Conservation (phyloP, 2,888 invertebrate species). For the Stenchaetothrips biformis region DNA sequence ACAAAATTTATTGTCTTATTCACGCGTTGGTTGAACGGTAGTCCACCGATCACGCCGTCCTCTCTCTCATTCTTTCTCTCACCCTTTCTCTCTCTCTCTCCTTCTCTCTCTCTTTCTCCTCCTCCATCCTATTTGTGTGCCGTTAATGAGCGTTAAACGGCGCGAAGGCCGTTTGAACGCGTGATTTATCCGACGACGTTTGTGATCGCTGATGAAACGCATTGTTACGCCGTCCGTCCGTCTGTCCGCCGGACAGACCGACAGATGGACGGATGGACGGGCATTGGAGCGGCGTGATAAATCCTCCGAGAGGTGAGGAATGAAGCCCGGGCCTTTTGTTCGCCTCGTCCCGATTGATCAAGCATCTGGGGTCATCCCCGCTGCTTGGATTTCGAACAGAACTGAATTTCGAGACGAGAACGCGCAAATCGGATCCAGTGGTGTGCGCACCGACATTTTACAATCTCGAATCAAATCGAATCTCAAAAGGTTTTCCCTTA, state of each 20-base stretch:
- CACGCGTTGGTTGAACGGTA: too few relatives aligned
- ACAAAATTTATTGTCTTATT: too few relatives aligned
- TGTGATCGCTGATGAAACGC: conserved; percentile 19
- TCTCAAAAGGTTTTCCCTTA: too few relatives aligned
- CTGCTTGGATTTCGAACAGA: too few relatives aligned
- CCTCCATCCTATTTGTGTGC: neutral
- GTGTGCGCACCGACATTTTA: too few relatives aligned
- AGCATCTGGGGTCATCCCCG: neutral
- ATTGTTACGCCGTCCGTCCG: neutral
- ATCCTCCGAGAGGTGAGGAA: neutral
- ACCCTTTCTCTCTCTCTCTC: neutral
- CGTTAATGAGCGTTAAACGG: conserved; percentile 10
- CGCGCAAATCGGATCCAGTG: neutral
- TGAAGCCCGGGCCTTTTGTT: neutral
- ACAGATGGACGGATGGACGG: too few relatives aligned
- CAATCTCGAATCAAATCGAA: too few relatives aligned
- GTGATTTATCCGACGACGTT: conserved; percentile 2
- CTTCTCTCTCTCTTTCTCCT: neutral
- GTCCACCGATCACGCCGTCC: too few relatives aligned
- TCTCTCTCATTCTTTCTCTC: neutral
- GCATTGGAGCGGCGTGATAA: neutral
- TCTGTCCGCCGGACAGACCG: too few relatives aligned
- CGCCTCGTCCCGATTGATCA: neutral
- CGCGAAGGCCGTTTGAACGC: conserved; percentile 14
- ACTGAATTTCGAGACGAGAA: neutral